Evolutionary conservation across 2,797 vertebrate species (phyloP).

Genomic region (Enteromius viviparus): DNA sequence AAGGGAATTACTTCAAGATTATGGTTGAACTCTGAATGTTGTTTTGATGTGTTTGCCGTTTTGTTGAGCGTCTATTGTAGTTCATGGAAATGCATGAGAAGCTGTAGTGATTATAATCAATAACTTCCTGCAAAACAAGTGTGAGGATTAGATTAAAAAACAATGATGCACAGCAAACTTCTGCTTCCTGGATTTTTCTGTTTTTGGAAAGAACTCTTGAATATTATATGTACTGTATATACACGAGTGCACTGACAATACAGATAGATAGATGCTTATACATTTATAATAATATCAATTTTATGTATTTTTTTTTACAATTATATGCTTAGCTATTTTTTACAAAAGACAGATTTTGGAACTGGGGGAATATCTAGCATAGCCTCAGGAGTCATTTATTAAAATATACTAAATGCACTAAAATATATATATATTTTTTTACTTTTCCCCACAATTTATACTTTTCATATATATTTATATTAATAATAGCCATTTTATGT

Average conservation of each 20-base stretch:
- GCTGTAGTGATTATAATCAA: constrained; percentile 20
- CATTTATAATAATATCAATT: not conserved
- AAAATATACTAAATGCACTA: not conserved
- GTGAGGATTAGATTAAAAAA: not conserved
- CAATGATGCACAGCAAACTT: not conserved
- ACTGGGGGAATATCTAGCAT: not conserved
- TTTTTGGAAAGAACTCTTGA: not conserved
- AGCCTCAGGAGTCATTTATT: not conserved
- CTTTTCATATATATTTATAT: not conserved
- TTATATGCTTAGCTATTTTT: no score
- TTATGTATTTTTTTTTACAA: not conserved
- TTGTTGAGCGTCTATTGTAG: constrained; percentile 9
- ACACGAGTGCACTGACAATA: not conserved
- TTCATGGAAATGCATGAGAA: constrained; percentile 17
- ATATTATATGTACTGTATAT: not conserved
- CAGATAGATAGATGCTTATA: not conserved
- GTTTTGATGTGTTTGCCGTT: constrained; percentile 8
- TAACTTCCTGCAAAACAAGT: constrained; percentile 12
- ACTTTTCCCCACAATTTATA: not conserved
- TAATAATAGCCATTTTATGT: not conserved
- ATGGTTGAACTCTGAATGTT: not conserved
- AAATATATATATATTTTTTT: not conserved
- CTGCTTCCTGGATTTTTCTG: not conserved
- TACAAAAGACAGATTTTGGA: not conserved
- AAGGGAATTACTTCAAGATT: not conserved